Conservation (phyloP, 2,797 vertebrate species). For the Austrolebias charrua region DNA sequence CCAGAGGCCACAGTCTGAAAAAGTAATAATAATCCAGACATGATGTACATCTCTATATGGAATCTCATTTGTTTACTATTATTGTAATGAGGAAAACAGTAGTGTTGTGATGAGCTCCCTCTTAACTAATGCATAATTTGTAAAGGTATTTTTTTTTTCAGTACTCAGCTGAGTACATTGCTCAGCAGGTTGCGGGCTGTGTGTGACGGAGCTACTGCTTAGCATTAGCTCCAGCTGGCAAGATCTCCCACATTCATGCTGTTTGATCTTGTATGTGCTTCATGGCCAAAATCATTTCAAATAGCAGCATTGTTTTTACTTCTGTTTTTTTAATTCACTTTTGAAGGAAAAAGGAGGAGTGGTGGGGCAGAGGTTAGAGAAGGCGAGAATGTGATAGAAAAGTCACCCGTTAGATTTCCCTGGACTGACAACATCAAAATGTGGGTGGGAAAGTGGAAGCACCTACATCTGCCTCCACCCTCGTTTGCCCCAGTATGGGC, state of each 20-base stretch:
- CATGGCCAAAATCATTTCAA: constrained; percentile 5
- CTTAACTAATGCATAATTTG: constrained; percentile 51
- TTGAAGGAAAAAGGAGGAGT: neutral
- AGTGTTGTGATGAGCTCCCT: constrained; percentile 30
- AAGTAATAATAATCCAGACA: constrained; percentile 49
- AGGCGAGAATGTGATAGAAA: too few species aligned
- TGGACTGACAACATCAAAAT: too few species aligned
- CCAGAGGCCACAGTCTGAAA: constrained; percentile 32
- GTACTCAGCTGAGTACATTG: constrained; percentile 23
- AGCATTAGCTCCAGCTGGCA: constrained; percentile 50
- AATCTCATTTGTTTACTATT: constrained; percentile 53
- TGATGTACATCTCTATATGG: constrained; percentile 40
- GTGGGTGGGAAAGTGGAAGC: too few species aligned
- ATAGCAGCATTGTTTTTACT: neutral
- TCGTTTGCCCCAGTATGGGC: too few species aligned
- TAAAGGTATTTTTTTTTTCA: constrained; percentile 44
- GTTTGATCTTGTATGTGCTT: constrained; percentile 25
- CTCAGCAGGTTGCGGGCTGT: constrained; percentile 54
- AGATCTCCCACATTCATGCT: constrained; percentile 34
- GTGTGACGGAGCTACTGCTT: constrained; percentile 34
- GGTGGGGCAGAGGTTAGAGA: too few species aligned
- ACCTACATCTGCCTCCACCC: too few species aligned
- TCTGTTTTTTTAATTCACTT: constrained; percentile 1
- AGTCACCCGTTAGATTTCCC: too few species aligned
- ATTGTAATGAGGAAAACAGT: constrained; percentile 32